Evolutionary conservation across 2,113 vertebrate species (phyloP), one percentile per base, ranked within the genome.

Genomic region (Tringa solitaria): DNA sequence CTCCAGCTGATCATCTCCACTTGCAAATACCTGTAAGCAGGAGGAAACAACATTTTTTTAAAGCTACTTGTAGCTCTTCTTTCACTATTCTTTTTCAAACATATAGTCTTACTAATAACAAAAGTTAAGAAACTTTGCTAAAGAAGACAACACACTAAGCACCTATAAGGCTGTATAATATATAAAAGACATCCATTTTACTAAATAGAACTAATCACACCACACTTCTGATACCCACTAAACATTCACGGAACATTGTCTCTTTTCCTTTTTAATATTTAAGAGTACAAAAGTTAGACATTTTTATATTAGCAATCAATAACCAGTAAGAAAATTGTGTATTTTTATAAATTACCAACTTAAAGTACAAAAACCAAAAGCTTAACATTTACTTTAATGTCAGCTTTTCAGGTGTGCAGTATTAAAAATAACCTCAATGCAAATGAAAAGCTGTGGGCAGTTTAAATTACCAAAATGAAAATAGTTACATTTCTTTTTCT

Each of bases 1-100:
- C 96, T 99, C 99, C 95, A 99, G 64, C 95, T 99, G 99, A 91
- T 99, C 99, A 92, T 98, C 99, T 68, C 98, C 99, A 95, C 99
- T 98, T 93, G 98, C 99, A 96, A 99, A 98, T 77, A 99, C 99
- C 99, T 99, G 97, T 20, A 53, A 68, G 27, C 24, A 92, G 22
- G 20, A 84, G 14, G 30, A 83, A 15, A 63, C 13, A 1, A 45
- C 4, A 5, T 15, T 41, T 72, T 51, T 53, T 60, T 30, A n/a
- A 81, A 93, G 30, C 8, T 21, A 54, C 4, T 2, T 74, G 4
- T 35, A 48, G 28, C 33, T 90, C 70, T 45, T 61, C 21, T 74
- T 90, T 19, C 41, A 50, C 11, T 77, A 9, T 27, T 51, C 43
- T n/a, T 59, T 93, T 74, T 90, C 50, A 69, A 69, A 74, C 8